These are phyloP conservation scores for Lacanobia oleracea DNA, from an alignment of 2,888 invertebrate genomes.

Conservation along the genomic window DNA sequence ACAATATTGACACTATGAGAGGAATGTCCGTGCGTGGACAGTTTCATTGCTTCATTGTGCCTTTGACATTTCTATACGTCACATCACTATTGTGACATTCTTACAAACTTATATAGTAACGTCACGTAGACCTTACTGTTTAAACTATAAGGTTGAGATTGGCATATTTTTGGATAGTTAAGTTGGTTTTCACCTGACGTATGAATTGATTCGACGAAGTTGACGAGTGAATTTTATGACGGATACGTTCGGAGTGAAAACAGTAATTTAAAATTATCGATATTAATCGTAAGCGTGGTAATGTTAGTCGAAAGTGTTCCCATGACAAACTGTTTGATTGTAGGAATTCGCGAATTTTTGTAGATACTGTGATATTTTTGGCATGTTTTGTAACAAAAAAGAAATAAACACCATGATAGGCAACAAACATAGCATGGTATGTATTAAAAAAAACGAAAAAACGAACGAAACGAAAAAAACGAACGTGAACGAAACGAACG, in stretches of 20 bases:
- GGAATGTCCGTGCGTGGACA: conserved; percentile 69
- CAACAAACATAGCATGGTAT: no score
- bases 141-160: conserved; percentile 39
- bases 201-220: conserved; percentile 74
- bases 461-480: no score
- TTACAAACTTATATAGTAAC: conserved; percentile 56
- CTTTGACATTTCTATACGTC: conserved; percentile 75
- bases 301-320: conserved; percentile 64
- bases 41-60: conserved; percentile 71
- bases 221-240: conserved; percentile 66
- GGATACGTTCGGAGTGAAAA: conserved; percentile 61
- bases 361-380: conserved; percentile 5
- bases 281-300: conserved; percentile 61
- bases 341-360: conserved; percentile 42
- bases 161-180: background rate
- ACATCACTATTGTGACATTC: conserved; percentile 71
- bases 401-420: no score
- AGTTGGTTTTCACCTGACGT: conserved; percentile 65
- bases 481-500: no score
- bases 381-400: background rate
- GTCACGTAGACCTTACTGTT: conserved; percentile 17
- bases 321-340: conserved; percentile 57
- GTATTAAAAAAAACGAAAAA: background rate
- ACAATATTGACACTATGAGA: conserved; percentile 65
- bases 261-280: conserved; percentile 66